Conservation (phyloP, 2,888 invertebrate species). For the Mycogona germanica region DNA sequence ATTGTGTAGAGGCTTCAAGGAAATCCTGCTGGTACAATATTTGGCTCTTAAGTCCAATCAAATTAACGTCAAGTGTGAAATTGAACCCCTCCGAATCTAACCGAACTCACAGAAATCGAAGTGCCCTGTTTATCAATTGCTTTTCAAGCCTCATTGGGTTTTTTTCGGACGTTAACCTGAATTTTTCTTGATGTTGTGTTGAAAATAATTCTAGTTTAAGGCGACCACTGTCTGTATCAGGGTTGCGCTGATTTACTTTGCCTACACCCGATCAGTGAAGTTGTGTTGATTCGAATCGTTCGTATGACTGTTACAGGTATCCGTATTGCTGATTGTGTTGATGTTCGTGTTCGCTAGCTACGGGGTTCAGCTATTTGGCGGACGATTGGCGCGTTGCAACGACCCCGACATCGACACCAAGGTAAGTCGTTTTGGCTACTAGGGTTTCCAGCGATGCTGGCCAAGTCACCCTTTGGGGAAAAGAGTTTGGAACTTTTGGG, state of each 20-base stretch:
- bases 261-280: no score
- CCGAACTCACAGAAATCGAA: no score
- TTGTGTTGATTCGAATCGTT: constrained; percentile 5
- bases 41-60: no score
- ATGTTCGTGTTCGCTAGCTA: constrained; percentile 99
- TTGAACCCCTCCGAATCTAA: no score
- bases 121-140: no score
- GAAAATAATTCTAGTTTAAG: no score
- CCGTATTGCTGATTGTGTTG: constrained; percentile 84
- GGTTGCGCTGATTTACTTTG: no score
- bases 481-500: no score
- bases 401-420: constrained; percentile 64
- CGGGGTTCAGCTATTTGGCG: constrained; percentile 96
- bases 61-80: not conserved
- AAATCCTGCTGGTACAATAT: constrained; percentile 73
- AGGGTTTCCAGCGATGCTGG: not conserved
- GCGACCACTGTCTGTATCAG: no score
- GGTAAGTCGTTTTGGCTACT: constrained; percentile 22
- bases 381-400: constrained; percentile 89
- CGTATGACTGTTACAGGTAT: constrained; percentile 50
- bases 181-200: no score
- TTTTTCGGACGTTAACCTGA: not conserved
- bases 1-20: constrained; percentile 94
- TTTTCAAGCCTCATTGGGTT: no score
- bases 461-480: no score